phyloP scores from a whole-genome alignment of 2,888 invertebrate species.

The Troides aeacus region DNA sequence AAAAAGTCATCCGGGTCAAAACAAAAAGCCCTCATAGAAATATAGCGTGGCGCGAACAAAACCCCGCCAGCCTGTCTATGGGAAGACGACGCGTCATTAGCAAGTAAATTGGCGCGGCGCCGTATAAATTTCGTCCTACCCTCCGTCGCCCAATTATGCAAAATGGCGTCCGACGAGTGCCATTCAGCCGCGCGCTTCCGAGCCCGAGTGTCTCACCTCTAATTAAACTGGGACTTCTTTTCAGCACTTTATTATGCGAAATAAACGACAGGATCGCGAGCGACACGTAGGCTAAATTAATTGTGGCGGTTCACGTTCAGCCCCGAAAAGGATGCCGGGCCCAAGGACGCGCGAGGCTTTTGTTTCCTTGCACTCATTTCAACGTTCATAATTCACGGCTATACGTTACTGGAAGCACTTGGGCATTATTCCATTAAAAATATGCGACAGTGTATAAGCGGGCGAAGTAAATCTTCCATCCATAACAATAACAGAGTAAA shows the following conservation, averaged over 20 bases:
- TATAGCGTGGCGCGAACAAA: conserved; percentile 43
- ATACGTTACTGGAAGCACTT: neutral
- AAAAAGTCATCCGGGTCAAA: conserved; percentile 22
- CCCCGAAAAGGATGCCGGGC: conserved; percentile 33
- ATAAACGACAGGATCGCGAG: conserved; percentile 64
- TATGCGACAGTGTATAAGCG: neutral
- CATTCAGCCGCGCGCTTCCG: conserved; percentile 73
- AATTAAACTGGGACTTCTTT: conserved; percentile 78
- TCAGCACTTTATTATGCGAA: conserved; percentile 76
- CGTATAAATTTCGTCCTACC: conserved; percentile 78
- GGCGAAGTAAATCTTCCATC: neutral
- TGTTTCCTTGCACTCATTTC: conserved; percentile 15
- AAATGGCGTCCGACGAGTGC: conserved; percentile 77
- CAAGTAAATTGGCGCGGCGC: conserved; percentile 77
- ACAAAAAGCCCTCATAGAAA: conserved; percentile 32
- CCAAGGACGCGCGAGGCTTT: conserved; percentile 12
- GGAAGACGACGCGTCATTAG: conserved; percentile 77
- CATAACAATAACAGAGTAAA: no score
- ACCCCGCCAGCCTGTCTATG: conserved; percentile 54
- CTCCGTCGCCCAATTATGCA: conserved; percentile 77
- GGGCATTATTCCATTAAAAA: neutral
- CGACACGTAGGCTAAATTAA: conserved; percentile 55
- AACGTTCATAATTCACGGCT: neutral
- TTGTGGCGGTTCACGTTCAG: conserved; percentile 43
- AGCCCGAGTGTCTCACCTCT: conserved; percentile 72